Conservation (phyloP, 2,797 vertebrate genomes). For the Karalla daura region DNA sequence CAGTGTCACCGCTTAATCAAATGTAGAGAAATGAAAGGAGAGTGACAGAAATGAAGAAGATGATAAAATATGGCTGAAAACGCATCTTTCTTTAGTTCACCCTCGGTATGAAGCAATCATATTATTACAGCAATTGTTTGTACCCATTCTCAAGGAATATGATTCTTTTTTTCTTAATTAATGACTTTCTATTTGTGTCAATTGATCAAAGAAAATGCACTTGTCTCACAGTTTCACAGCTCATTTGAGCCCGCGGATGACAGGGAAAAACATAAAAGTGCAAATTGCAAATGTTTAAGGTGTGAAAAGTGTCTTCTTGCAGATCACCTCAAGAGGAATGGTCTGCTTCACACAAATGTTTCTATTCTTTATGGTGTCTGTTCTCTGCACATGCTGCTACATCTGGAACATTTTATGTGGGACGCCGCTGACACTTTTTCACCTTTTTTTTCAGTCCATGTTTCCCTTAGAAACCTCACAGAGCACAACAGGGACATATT, state of each 20-base stretch:
- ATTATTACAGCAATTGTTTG: too few species aligned
- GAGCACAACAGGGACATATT: too few species aligned
- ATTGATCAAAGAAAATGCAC: neutral
- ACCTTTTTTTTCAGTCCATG: too few species aligned
- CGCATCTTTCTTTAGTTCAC: neutral
- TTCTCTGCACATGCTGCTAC: conserved; percentile 4
- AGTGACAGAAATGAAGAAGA: neutral
- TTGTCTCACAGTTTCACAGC: conserved; percentile 22
- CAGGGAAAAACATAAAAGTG: conserved; percentile 20
- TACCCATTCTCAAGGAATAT: too few species aligned
- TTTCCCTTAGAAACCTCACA: too few species aligned
- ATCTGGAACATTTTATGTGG: neutral
- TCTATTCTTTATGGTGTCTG: conserved; percentile 10
- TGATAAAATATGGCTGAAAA: neutral
- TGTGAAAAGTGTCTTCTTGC: conserved; percentile 30
- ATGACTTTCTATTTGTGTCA: too few species aligned
- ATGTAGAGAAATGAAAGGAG: neutral
- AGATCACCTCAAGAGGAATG: conserved; percentile 7
- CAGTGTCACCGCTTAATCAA: conserved; percentile 1
- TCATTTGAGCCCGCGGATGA: neutral
- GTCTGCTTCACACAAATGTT: conserved; percentile 15
- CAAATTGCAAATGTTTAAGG: conserved; percentile 39
- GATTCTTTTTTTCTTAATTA: too few species aligned
- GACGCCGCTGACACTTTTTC: neutral
- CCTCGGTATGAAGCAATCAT: neutral